A percentile compares a stretch with the other conserved stretches of the same genome.
Conservation (phyloP, 2,113 vertebrate species). For the Ciconia maguari region DNA sequence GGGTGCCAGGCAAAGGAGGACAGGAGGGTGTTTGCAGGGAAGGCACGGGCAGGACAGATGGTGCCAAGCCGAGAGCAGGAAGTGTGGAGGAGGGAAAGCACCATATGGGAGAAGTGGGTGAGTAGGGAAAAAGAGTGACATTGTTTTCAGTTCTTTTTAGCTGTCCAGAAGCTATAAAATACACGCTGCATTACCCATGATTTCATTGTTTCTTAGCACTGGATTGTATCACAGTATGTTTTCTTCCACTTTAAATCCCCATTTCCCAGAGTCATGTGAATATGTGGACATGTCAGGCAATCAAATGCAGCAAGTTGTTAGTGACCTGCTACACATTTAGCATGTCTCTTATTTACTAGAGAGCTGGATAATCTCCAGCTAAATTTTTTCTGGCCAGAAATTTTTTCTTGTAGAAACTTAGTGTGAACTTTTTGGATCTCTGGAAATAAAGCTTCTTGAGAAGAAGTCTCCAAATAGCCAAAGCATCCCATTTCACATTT, state of each 20-base stretch:
- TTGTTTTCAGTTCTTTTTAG: not conserved
- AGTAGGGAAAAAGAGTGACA: not conserved
- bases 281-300: not conserved
- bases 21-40: not conserved
- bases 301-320: not conserved
- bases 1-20: not conserved
- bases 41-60: not conserved
- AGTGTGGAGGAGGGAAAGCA: not conserved
- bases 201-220: not conserved
- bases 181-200: rapidly evolving
- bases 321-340: not conserved
- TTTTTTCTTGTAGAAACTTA: not conserved
- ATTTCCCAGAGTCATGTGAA: rapidly evolving
- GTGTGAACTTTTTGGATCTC: not conserved
- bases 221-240: not conserved
- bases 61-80: not conserved
- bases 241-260: not conserved
- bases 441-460: not conserved
- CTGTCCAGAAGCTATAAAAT: not conserved
- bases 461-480: not conserved
- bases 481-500: not conserved
- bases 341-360: not conserved
- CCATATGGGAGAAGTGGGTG: not conserved
- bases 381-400: not conserved
- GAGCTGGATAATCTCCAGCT: not conserved